Conservation (phyloP, 2,888 invertebrate species). For the Pollenia labialis region DNA sequence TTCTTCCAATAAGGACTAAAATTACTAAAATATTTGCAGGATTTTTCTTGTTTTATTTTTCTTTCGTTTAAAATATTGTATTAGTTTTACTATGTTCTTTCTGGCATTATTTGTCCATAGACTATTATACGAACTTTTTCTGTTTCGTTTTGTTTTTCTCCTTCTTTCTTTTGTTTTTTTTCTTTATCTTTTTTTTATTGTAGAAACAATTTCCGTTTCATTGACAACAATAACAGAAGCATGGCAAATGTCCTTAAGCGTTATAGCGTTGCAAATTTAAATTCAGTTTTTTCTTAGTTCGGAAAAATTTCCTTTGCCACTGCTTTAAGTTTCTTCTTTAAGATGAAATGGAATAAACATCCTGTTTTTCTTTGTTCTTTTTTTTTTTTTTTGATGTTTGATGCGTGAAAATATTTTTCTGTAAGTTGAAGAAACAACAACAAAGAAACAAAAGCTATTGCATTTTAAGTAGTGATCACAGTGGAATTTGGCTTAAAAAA, state of each 20-base stretch:
- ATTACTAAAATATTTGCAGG: slow-evolving; percentile 12
- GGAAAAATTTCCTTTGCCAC: background rate
- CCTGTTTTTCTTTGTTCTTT: background rate
- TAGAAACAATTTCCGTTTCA: slow-evolving; percentile 34
- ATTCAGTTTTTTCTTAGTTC: background rate
- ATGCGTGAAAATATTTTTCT: background rate
- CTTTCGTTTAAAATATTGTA: background rate
- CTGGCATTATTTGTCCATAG: background rate
- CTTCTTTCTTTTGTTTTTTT: slow-evolving; percentile 1
- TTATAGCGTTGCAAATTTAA: slow-evolving; percentile 22
- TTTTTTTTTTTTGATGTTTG: background rate
- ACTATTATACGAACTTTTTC: slow-evolving; percentile 21
- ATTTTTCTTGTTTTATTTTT: background rate
- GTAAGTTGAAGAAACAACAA: background rate
- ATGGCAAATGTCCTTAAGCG: slow-evolving; percentile 25
- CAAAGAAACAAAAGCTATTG: background rate
- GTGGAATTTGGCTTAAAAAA: background rate
- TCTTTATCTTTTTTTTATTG: slow-evolving; percentile 20
- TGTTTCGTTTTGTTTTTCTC: background rate
- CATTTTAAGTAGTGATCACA: background rate
- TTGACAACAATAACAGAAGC: slow-evolving; percentile 12
- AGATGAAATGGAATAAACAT: slow-evolving; percentile 26
- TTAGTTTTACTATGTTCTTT: background rate
- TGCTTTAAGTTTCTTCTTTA: background rate
- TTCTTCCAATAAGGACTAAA: slow-evolving; percentile 5